phyloP scores from a whole-genome alignment of 2,113 vertebrate genomes.

The Nasalis larvatus region DNA sequence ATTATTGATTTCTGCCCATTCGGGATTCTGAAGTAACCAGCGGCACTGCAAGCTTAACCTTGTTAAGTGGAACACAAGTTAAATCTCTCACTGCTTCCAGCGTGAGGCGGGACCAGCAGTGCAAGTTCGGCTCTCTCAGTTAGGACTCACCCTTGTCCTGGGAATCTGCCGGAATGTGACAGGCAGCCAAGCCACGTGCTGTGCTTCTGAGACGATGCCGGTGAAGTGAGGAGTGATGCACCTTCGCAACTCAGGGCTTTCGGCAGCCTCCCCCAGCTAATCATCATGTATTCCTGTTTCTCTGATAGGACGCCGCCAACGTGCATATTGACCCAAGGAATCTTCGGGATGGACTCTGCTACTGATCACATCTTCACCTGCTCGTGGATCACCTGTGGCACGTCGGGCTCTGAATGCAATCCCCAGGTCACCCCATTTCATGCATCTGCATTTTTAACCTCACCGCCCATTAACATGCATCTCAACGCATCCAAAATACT shows the following conservation, averaged over 20 bases:
- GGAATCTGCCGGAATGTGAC: background rate
- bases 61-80: conserved; percentile 68
- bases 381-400: background rate
- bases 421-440: rapidly evolving
- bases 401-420: rapidly evolving
- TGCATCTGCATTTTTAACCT: no score
- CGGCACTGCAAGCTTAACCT: conserved; percentile 51
- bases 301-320: rapidly evolving
- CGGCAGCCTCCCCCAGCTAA: rapidly evolving
- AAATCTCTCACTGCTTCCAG: conserved; percentile 59
- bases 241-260: rapidly evolving
- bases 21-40: conserved; percentile 68
- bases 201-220: rapidly evolving
- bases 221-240: rapidly evolving
- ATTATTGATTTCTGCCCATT: conserved; percentile 76
- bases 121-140: background rate
- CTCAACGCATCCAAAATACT: rapidly evolving
- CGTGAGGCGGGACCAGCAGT: background rate
- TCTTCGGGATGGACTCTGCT: rapidly evolving
- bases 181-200: rapidly evolving
- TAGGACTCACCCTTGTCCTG: background rate
- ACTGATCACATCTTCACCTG: background rate
- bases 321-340: rapidly evolving
- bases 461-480: rapidly evolving
- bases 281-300: rapidly evolving